phyloP scores from a whole-genome alignment of 2,888 invertebrate species.

The Drosophila aldrichi region DNA sequence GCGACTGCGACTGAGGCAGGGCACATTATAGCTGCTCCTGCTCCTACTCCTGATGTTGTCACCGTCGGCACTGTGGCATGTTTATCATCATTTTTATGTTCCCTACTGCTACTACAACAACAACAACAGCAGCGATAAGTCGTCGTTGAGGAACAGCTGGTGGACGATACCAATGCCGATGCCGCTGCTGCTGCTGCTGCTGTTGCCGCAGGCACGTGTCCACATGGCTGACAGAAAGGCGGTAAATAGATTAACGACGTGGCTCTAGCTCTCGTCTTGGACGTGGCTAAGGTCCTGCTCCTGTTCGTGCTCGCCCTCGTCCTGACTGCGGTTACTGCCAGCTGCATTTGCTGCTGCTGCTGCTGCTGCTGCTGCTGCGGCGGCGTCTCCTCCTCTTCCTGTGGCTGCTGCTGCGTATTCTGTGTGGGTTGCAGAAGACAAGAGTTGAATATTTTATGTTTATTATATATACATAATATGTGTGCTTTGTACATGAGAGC shows the following conservation, averaged over 20 bases:
- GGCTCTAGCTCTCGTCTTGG: slow-evolving; percentile 67
- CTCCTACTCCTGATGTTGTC: slow-evolving; percentile 19
- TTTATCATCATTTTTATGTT: slow-evolving; percentile 75
- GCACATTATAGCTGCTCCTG: slow-evolving; percentile 12
- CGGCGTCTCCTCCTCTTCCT: slow-evolving; percentile 4
- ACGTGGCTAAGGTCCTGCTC: slow-evolving; percentile 59
- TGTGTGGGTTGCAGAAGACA: slow-evolving; percentile 62
- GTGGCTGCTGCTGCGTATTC: slow-evolving; percentile 47
- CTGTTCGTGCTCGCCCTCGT: slow-evolving; percentile 26
- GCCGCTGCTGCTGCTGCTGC: slow-evolving; percentile 17
- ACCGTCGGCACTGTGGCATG: slow-evolving; percentile 62
- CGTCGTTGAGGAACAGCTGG: slow-evolving; percentile 8
- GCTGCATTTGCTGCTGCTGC: slow-evolving; percentile 36
- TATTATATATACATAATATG: slow-evolving; percentile 50
- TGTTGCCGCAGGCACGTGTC: slow-evolving; percentile 78
- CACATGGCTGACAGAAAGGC: slow-evolving; percentile 80
- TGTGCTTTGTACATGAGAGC: slow-evolving; percentile 1
- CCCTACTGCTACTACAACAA: slow-evolving; percentile 44
- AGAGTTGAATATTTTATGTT: slow-evolving; percentile 77
- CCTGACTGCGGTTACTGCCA: slow-evolving; percentile 43
- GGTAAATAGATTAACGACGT: slow-evolving; percentile 83
- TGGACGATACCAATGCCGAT: slow-evolving; percentile 2
- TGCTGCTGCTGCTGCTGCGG: slow-evolving; percentile 31
- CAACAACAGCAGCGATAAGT: slow-evolving; percentile 10
- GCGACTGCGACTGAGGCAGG: slow-evolving; percentile 13